A percentile compares a stretch with the other conserved stretches of the same genome.
These are phyloP conservation scores for Musca vetustissima DNA, from an alignment of 1,140 invertebrate genomes.

Conservation along the genomic window DNA sequence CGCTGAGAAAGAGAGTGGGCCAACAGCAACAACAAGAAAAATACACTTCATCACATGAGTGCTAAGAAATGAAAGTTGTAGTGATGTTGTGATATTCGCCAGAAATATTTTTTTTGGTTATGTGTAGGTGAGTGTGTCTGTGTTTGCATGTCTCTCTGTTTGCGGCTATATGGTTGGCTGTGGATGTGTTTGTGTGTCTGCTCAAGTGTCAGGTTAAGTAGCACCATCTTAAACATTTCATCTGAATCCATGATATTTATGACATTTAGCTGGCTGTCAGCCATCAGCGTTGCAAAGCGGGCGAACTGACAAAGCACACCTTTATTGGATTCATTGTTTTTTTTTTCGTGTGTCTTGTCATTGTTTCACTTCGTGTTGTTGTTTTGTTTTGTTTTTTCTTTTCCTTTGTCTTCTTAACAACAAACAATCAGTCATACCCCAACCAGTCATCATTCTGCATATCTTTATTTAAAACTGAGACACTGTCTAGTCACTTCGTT, in stretches of 20 bases:
- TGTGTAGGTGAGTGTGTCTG: neutral
- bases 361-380: too few relatives aligned
- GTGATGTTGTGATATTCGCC: neutral
- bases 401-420: too few relatives aligned
- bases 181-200: too few relatives aligned
- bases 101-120: neutral
- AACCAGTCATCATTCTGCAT: too few relatives aligned
- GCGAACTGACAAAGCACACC: neutral
- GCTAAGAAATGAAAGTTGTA: neutral
- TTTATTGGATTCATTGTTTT: too few relatives aligned
- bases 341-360: too few relatives aligned
- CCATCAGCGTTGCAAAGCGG: neutral
- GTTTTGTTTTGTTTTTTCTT: too few relatives aligned
- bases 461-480: neutral
- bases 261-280: constrained; percentile 11
- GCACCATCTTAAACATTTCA: constrained; percentile 10
- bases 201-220: constrained; percentile 1
- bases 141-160: neutral
- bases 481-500: constrained; percentile 16
- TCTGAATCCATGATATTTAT: neutral
- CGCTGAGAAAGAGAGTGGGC: too few relatives aligned
- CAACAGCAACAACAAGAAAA: too few relatives aligned
- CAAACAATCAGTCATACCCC: too few relatives aligned
- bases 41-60: neutral
- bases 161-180: neutral